Conservation (phyloP, 1,140 invertebrate genomes). For the Polypedilum vanderplanki region DNA sequence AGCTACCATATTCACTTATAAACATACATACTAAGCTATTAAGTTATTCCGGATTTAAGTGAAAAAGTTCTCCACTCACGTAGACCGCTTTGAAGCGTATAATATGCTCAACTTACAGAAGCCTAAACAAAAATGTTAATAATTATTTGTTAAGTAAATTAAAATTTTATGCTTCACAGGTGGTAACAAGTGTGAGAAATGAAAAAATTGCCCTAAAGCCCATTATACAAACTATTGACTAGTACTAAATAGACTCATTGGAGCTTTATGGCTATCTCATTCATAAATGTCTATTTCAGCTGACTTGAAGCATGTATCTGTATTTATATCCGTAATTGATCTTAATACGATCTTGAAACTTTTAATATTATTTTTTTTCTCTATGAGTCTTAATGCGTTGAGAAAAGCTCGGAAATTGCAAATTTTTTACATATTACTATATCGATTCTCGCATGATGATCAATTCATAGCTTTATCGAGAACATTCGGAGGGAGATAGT, state of each 20-base stretch:
- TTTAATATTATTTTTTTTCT: too few relatives aligned
- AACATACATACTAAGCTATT: neutral
- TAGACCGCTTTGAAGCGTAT: neutral
- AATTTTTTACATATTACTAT: too few relatives aligned
- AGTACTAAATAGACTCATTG: neutral
- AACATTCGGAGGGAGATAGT: too few relatives aligned
- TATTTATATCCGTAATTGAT: neutral
- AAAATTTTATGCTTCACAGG: conserved; percentile 2
- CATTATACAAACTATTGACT: neutral
- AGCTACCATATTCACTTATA: neutral
- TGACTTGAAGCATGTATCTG: too few relatives aligned
- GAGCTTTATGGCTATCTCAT: neutral
- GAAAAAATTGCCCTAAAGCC: neutral
- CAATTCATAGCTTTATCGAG: too few relatives aligned
- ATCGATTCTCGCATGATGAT: too few relatives aligned
- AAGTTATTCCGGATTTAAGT: neutral
- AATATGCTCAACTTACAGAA: neutral
- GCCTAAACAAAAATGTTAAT: neutral
- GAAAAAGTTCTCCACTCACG: neutral
- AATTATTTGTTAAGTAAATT: too few relatives aligned
- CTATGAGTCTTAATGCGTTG: too few relatives aligned
- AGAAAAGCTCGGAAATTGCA: too few relatives aligned
- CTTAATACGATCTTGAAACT: neutral
- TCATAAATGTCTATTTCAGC: neutral
- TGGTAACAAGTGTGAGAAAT: conserved; percentile 11